Base-by-base conservation (phyloP, 2,888 invertebrate species). In the Tanytarsus gracilentus region DNA sequence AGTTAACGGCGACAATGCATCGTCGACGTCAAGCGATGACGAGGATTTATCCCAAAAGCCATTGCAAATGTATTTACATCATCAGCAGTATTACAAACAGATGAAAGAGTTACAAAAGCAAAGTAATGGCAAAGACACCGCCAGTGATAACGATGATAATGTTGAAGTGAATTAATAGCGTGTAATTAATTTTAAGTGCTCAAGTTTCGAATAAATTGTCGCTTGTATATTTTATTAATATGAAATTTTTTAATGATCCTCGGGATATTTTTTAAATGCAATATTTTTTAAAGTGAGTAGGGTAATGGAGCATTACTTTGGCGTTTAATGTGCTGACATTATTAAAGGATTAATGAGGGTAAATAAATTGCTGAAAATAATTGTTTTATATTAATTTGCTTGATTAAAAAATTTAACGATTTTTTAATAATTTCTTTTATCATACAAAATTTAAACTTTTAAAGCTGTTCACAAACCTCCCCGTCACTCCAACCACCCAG, bases 71-170 rank as follows among this genome's bases (percentile, higher is more conserved):
- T 58, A 58, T 21, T 30, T 58, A 29, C 58, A 58, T 21, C 58
- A 58, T 30, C 58, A 58, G 23, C 58, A 58, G 9, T 58, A 58
- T 30, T 58, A 58, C 14, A 58, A 58, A 29, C 58, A 58, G 21
- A 58, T 58, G 58, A 58, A 58, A 21, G 58, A 58, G 25, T 30
- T 58, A n/a, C 58, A 58, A 40, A 58, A 58, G 21, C 58, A 58
- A 18, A n/a, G n/a, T n/a, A n/a, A n/a, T n/a, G n/a, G n/a, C n/a
- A n/a, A n/a, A 27, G 58, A 58, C 25, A 23, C 40, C 9, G 21
- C 21, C 11, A 48, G 48, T 48, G 58, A 58, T 58, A 58, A 58
- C 29, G 48, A 58, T 21, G 58, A 58, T 23, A 58, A 58, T 58
- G 58, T 58, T 44, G 58, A 58, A 40, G 48, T 58, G 7, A 58